Percentiles rank a stretch among this genome's conserved stretches.
phyloP scores from a whole-genome alignment of 2,113 vertebrate genomes.

The Barbus barbus region DNA sequence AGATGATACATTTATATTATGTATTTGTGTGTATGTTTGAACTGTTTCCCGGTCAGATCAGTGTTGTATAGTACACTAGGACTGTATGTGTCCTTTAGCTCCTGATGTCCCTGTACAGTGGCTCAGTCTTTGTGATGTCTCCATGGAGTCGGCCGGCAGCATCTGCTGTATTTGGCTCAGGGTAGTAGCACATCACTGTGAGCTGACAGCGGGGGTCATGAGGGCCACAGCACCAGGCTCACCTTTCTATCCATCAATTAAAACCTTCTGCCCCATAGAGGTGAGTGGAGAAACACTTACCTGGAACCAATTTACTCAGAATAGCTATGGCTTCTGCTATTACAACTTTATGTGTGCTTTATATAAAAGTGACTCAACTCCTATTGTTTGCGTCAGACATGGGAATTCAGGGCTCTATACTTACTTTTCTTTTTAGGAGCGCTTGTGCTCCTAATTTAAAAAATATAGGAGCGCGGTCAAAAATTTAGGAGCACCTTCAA shows the following conservation, averaged over 20 bases:
- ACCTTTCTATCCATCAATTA: conserved; percentile 37
- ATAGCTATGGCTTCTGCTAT: conserved; percentile 10
- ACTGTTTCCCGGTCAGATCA: not conserved
- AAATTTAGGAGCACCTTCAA: too few species aligned
- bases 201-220: conserved; percentile 22
- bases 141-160: conserved; percentile 18
- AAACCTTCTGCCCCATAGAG: conserved; percentile 24
- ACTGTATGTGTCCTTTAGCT: conserved; percentile 8
- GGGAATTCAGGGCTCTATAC: not conserved
- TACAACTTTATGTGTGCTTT: not conserved
- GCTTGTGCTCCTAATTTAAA: too few species aligned
- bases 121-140: conserved; percentile 19
- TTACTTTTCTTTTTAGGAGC: too few species aligned
- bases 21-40: not conserved
- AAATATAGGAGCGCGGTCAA: too few species aligned
- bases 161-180: conserved; percentile 40
- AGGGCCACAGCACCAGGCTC: conserved; percentile 15
- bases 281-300: conserved; percentile 26
- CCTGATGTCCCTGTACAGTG: not conserved
- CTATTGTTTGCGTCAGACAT: not conserved
- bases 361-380: not conserved
- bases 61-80: not conserved
- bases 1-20: not conserved
- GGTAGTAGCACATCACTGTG: conserved; percentile 31
- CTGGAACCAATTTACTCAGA: conserved; percentile 28